Evolutionary conservation across 1,140 invertebrate genomes (phyloP).

Genomic region (Hydropsyche tenuis): DNA sequence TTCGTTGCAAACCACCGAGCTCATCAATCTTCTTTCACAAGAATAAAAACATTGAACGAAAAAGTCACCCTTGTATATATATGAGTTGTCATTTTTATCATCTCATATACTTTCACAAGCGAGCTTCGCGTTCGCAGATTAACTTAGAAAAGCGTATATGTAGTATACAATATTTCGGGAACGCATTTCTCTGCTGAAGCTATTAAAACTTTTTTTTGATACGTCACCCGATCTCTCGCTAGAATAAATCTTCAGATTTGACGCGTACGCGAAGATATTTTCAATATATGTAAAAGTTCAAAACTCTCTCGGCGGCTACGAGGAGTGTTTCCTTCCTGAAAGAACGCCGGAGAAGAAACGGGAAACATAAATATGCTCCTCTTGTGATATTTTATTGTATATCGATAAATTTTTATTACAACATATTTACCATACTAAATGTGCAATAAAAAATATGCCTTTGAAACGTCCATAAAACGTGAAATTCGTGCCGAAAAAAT

Average conservation of each 20-base stretch:
- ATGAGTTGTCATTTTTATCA: slow-evolving; percentile 17
- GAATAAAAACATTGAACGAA: not conserved
- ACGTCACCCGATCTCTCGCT: slow-evolving; percentile 16
- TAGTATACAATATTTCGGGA: not conserved
- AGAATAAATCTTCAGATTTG: slow-evolving; percentile 26
- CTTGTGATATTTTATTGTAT: slow-evolving; percentile 35
- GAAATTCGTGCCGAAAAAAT: not conserved
- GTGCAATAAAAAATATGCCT: slow-evolving; percentile 21
- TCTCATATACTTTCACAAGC: not conserved
- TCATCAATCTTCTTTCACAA: slow-evolving; percentile 6
- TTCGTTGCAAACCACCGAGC: not conserved
- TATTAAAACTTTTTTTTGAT: slow-evolving; percentile 24
- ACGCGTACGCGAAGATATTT: slow-evolving; percentile 5
- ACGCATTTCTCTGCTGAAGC: not conserved
- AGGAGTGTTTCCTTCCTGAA: slow-evolving; percentile 29
- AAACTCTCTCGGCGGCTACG: not conserved
- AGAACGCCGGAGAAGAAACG: slow-evolving; percentile 20
- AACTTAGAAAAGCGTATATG: no score
- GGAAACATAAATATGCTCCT: slow-evolving; percentile 21
- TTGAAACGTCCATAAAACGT: not conserved
- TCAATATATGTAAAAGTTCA: slow-evolving; percentile 25
- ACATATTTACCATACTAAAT: slow-evolving; percentile 9
- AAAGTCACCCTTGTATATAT: slow-evolving; percentile 11
- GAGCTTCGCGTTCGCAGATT: not conserved
- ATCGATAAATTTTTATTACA: slow-evolving; percentile 36